Evolutionary conservation across 2,888 invertebrate genomes (phyloP), one percentile per base, ranked within the genome.

Genomic region (Mythimna impura): DNA sequence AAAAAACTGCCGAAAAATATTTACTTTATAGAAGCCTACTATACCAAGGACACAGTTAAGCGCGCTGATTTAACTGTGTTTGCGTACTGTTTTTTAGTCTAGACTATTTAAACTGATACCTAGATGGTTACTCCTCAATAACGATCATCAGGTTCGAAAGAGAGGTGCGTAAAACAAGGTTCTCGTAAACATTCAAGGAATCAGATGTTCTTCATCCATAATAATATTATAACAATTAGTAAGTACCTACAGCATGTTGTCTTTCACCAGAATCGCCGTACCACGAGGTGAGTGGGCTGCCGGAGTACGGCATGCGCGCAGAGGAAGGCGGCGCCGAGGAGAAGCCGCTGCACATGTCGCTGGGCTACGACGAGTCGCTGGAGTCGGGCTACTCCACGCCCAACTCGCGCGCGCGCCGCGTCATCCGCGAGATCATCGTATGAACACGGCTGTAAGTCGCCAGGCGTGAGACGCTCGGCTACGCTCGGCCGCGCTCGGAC

Each of bases 341-440:
- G 91, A 98, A 98, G 94, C 98, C 98, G 50, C 98, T 98, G 75
- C 98, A 98, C 93, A 97, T 98, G 94, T 98, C 98, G 76, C 97
- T 99, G 87, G 98, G 98, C 92, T 99, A 99, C 95, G 99, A 99
- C 96, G 99, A 99, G 96, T 98, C 98, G 88, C 97, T 99, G 68
- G 99, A 99, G 96, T 98, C 98, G 81, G 99, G 99, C 70, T 99
- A 99, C 95, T 99, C 99, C 83, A 99, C 99, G 86, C 99, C 99
- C 81, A 99, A 99, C 96, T 98, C 99, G 89, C 97, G 99, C 92
- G 98, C 98, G 91, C 97, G 99, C 87, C 97, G 99, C 92, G 99
- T 99, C 94, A 99, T 99, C 91, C 97, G 99, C 88, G 99, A 99
- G 96, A 99, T 99, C 94, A 99, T 99, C 94, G 99, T 99, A 91